These are phyloP conservation scores for Heliconius ismenius DNA, from an alignment of 2,888 invertebrate species.

Conservation along the genomic window DNA sequence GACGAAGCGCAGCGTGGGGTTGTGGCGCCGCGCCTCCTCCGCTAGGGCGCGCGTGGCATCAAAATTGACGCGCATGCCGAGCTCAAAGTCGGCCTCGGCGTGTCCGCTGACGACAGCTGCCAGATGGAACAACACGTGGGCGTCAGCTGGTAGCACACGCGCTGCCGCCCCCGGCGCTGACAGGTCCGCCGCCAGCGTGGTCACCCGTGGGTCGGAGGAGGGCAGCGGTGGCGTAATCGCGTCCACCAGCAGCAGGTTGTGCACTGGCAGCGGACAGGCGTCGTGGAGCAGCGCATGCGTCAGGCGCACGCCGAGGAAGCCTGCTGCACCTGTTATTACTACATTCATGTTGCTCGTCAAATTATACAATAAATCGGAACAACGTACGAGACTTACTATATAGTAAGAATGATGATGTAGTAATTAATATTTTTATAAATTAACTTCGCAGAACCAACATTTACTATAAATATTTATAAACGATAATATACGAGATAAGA, in stretches of 20 bases:
- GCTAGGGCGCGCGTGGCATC: slow-evolving; percentile 67
- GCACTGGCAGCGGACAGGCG: slow-evolving; percentile 50
- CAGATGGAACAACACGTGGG: slow-evolving; percentile 63
- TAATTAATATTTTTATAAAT: slow-evolving; percentile 6
- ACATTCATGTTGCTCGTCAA: slow-evolving; percentile 55
- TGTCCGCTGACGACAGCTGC: slow-evolving; percentile 73
- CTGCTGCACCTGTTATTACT: slow-evolving; percentile 66
- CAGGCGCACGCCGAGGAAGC: slow-evolving; percentile 60
- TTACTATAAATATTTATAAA: not conserved
- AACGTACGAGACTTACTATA: not conserved
- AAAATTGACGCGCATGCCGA: slow-evolving; percentile 66
- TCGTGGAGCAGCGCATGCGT: slow-evolving; percentile 53
- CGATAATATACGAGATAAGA: slow-evolving; percentile 8
- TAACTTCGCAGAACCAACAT: too few relatives aligned
- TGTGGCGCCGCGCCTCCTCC: slow-evolving; percentile 57
- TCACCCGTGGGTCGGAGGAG: slow-evolving; percentile 51
- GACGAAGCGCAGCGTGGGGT: slow-evolving; percentile 56
- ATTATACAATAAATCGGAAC: not conserved
- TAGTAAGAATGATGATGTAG: not conserved
- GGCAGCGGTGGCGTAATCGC: slow-evolving; percentile 32
- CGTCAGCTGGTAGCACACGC: slow-evolving; percentile 46
- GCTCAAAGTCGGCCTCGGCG: slow-evolving; percentile 68
- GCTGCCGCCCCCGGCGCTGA: slow-evolving; percentile 52
- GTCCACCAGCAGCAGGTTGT: slow-evolving; percentile 55
- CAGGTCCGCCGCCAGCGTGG: slow-evolving; percentile 51